Evolutionary conservation across 2,888 invertebrate species (phyloP), one percentile per base, ranked within the genome.

Genomic region (Melipona beecheii): DNA sequence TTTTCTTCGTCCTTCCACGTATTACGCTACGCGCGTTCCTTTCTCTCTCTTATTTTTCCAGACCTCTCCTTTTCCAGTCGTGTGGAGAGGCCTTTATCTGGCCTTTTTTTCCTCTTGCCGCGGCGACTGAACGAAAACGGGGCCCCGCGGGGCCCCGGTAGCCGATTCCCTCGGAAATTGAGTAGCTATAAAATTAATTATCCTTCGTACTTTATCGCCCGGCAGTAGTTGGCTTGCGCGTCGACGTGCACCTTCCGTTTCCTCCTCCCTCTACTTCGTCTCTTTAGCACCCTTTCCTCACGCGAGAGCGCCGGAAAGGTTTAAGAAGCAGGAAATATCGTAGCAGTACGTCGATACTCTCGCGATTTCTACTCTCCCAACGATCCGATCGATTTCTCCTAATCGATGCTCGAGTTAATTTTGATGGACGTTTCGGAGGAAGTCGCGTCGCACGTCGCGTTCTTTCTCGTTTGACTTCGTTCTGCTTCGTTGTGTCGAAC

Each of bases 121-220:
- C 87, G 89, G 90, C 90, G 91, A 90, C 92, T 90, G 50, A 93
- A 93, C 92, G 92, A 93, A 93, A 93, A 92, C 87, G 88, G 88
- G 86, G 86, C 87, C 86, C 79, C 79, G 90, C 77, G 86, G 86
- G 88, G 84, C 89, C 89, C 92, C 94, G 92, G 94, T 94, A 94
- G 94, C 93, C 92, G 92, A 93, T 93, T 93, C 93, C 92, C 91
- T 92, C 91, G 92, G 92, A 94, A 94, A 94, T 94, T 94, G 94
- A 94, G 92, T 93, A 93, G 94, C 94, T 93, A 94, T 94, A 94
- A 94, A 94, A 94, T 94, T 94, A 94, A 94, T 94, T 94, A 94
- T 94, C 93, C 91, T 89, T 88, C 91, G 92, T 93, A 91, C 93
- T 94, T 94, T 94, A 94, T 93, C 93, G 93, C 91, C 90, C 88